Evolutionary conservation across 2,797 vertebrate genomes (phyloP), one percentile per base, ranked within the genome.

Genomic region (Melanotaenia pygmaea): DNA sequence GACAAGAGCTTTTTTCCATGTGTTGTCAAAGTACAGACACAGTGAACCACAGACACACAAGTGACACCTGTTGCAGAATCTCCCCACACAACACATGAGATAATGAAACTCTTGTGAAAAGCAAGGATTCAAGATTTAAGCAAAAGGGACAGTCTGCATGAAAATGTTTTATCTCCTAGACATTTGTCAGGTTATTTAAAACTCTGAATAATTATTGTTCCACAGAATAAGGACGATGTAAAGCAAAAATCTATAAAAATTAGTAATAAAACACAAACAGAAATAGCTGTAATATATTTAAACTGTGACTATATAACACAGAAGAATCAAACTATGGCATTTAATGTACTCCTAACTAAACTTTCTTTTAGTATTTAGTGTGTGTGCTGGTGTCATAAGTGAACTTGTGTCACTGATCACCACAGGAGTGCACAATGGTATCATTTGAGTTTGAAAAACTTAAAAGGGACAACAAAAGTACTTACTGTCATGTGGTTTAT

Each of bases 1-100:
- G 89, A 86, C 78, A 72, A 81, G 67, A 80, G 82, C 86, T 88
- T 90, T 91, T 92, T 80, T 89, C 88, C 59, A 71, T 9, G 11
- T 64, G 74, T 75, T 81, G 89, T 85, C 82, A 81, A 86, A 76
- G 84, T 81, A 86, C 86, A 77, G 87, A 87, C 74, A 76, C 10
- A 64, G 34, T 76, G 79, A 88, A 85, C 70, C 64, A 35, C 43
- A 77, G 80, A 81, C 83, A 69, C 74, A 71, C 37, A n/a, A 20
- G 56, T 54, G 69, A 64, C 77, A 80, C 87, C 86, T 79, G 83
- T 83, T 69, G 74, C 79, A 7, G 47, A 2, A 70, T 56, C 14
- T 56, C 79, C 1, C 18, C 28, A 28, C 79, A 67, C 51, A 69
- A 80, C 71, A 64, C 86, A 89, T 92, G 90, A 90, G 90, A 76